Base-by-base conservation (phyloP, 2,113 vertebrate genomes). In the Petromus typicus region DNA sequence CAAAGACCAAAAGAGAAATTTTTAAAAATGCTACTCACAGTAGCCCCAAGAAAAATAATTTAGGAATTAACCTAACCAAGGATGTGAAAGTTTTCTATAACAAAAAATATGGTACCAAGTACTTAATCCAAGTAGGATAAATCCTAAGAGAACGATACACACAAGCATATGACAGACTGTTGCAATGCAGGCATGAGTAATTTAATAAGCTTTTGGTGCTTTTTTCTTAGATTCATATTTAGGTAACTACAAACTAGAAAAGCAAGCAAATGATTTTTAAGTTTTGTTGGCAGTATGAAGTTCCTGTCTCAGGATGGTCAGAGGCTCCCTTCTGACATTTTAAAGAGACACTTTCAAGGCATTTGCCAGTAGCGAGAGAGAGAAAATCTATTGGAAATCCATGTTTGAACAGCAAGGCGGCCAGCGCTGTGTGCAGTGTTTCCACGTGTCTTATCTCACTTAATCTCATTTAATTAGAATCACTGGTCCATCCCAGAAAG, bases 381-480 rank as follows among this genome's bases (percentile, higher is more conserved):
- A 61, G 59, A 80, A 83, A 67, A 71, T 43, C 84, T 87, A 57
- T 34, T 16, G 25, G 23, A 80, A 93, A 59, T 51, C 30, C 75
- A 9, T 91, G 40, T 87, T 94, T 95, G 67, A 82, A 73, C 43
- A 85, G 30, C 56, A 82, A 61, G 67, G 51, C 75, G 37, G 51
- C 61, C 45, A 61, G 18, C 45, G 61, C 20, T 48, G 10, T 82
- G 66, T 14, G 69, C 43, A 67, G 30, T 93, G 66, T 83, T 94
- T 95, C 83, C 81, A 63, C 43, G 51, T 86, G 82, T 56, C 82
- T 81, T 40, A 27, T 93, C 79, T 96, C 67, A 56, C 93, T 94
- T 83, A 86, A 91, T 94, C 95, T 86, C 66, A 34, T 66, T 95
- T 90, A 87, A 78, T 95, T 91, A 91, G 61, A n/a, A 86, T 93